phyloP scores from a whole-genome alignment of 2,888 invertebrate genomes.

The Acanthacorydalis orientalis region DNA sequence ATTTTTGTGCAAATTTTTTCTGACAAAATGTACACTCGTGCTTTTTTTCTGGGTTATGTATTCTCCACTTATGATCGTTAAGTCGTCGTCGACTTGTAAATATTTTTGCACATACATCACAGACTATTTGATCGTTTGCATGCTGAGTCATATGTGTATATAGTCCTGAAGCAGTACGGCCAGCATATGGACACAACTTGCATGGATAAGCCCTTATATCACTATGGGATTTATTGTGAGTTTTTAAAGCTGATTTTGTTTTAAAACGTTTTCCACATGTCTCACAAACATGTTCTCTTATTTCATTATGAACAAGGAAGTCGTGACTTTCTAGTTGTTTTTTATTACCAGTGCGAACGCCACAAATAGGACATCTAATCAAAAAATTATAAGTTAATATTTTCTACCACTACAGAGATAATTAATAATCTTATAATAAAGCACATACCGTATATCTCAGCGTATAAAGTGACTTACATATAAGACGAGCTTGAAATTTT shows the following conservation, averaged over 20 bases:
- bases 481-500: too few species aligned
- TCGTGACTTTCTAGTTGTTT: slow-evolving; percentile 13
- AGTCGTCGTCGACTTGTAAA: slow-evolving; percentile 15
- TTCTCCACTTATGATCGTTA: slow-evolving; percentile 13
- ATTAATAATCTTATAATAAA: too few species aligned
- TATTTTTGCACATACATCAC: slow-evolving; percentile 14
- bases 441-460: too few species aligned
- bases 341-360: slow-evolving; percentile 12
- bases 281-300: slow-evolving; percentile 14
- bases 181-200: slow-evolving; percentile 7
- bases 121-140: slow-evolving; percentile 8
- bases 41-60: slow-evolving; percentile 12
- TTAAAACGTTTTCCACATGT: slow-evolving; percentile 15
- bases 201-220: slow-evolving; percentile 12
- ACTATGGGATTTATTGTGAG: slow-evolving; percentile 14
- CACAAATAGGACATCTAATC: slow-evolving; percentile 12
- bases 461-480: too few species aligned
- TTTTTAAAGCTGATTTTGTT: slow-evolving; percentile 15
- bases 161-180: slow-evolving; percentile 3
- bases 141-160: slow-evolving; percentile 6
- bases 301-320: slow-evolving; percentile 12
- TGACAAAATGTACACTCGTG: slow-evolving; percentile 12
- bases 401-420: neutral
- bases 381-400: neutral
- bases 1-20: slow-evolving; percentile 13